phyloP scores from a whole-genome alignment of 2,888 invertebrate genomes.

The Idaea straminata region DNA sequence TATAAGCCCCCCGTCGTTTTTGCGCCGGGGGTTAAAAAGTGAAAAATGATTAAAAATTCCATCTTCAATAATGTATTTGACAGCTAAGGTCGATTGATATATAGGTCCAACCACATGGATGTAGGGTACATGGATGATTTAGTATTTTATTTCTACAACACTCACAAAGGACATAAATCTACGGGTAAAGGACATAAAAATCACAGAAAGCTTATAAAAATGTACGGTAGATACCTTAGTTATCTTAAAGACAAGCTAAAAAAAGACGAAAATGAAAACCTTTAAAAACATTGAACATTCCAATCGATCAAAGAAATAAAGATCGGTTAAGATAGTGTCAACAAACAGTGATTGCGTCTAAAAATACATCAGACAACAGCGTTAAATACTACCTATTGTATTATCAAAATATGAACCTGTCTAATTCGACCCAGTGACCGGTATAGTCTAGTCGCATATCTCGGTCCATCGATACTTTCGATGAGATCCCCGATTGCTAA shows the following conservation, averaged over 20 bases:
- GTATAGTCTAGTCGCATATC: constrained; percentile 42
- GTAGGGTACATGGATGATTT: no score
- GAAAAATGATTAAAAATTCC: no score
- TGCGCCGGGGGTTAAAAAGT: no score
- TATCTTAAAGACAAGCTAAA: neutral
- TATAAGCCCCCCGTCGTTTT: no score
- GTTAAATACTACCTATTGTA: constrained; percentile 33
- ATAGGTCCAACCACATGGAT: no score
- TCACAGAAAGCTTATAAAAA: no score
- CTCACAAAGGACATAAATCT: no score
- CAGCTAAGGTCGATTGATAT: no score
- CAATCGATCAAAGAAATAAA: constrained; percentile 44
- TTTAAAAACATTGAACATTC: constrained; percentile 26
- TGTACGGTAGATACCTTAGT: neutral
- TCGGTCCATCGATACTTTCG: constrained; percentile 52
- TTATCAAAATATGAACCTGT: constrained; percentile 54
- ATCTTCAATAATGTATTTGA: no score
- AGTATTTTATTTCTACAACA: no score
- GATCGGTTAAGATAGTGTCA: constrained; percentile 53
- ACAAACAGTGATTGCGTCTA: constrained; percentile 19
- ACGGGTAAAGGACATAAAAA: no score
- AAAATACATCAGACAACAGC: no score
- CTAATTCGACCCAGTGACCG: constrained; percentile 58
- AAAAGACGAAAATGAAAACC: neutral
- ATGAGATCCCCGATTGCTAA: constrained; percentile 43